Percentiles rank a stretch among this genome's conserved stretches.
phyloP scores from a whole-genome alignment of 2,797 vertebrate genomes.

The Neopelma chrysocephalum region DNA sequence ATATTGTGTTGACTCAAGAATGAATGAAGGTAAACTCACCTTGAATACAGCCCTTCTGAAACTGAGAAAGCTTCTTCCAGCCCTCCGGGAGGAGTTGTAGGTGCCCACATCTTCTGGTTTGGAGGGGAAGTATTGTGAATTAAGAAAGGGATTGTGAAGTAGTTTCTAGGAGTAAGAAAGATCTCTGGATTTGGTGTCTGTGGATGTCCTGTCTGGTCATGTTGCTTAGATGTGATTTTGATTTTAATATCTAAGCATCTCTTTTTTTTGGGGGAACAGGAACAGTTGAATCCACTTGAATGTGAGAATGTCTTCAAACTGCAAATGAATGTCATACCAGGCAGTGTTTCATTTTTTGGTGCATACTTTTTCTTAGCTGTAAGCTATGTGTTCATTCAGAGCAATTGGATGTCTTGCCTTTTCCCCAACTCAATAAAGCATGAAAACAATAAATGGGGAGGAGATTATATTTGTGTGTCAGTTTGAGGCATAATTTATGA shows the following conservation, averaged over 20 bases:
- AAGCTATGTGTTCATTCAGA: background rate
- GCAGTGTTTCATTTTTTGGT: background rate
- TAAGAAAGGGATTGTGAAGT: background rate
- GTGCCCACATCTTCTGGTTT: background rate
- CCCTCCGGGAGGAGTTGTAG: background rate
- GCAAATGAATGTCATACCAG: background rate
- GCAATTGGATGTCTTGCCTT: background rate
- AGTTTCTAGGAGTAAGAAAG: background rate
- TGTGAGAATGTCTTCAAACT: background rate
- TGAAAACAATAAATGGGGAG: background rate
- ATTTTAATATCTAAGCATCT: background rate
- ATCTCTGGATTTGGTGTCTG: background rate
- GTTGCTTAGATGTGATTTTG: background rate
- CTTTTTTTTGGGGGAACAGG: accelerated
- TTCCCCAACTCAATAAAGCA: background rate
- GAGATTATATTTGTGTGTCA: background rate
- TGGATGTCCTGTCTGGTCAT: background rate
- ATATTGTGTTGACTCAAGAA: background rate
- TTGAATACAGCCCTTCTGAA: background rate
- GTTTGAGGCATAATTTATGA: background rate
- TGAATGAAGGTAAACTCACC: background rate
- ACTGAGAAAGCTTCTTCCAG: background rate
- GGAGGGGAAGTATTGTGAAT: background rate
- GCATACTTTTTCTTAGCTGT: background rate
- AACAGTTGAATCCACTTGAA: background rate